Conservation (phyloP, 1,140 invertebrate genomes). For the Listronotus bonariensis region DNA sequence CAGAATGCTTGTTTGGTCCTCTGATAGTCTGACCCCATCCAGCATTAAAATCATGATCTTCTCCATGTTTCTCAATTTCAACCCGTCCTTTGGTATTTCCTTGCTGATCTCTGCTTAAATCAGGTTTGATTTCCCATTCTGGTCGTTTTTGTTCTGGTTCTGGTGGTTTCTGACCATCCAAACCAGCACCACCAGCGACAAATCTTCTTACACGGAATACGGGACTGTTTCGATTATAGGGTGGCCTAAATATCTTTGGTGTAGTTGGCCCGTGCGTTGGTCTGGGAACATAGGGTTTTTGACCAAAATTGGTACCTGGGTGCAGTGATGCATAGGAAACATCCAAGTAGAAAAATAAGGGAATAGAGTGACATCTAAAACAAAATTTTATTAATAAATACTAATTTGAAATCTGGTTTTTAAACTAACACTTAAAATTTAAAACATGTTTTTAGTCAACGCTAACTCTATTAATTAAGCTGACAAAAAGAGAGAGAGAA, state of each 20-base stretch:
- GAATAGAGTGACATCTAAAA: neutral
- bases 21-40: constrained; percentile 33
- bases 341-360: neutral
- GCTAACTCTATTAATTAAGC: too few species aligned
- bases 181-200: neutral
- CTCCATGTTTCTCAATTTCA: constrained; percentile 31
- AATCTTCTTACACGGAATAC: constrained; percentile 8
- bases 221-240: constrained; percentile 8
- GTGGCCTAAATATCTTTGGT: neutral
- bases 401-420: too few species aligned
- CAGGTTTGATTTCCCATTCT: constrained; percentile 35
- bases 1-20: constrained; percentile 32
- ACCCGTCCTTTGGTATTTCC: constrained; percentile 30
- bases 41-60: constrained; percentile 37
- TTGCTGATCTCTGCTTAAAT: constrained; percentile 25
- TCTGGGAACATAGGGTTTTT: neutral
- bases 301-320: neutral
- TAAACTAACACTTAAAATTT: too few species aligned
- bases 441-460: too few species aligned
- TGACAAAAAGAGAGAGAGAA: too few species aligned
- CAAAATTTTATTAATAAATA: neutral
- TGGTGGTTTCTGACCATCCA: neutral
- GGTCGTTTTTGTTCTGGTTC: neutral
- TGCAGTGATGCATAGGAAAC: neutral
- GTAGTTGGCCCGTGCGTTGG: neutral